Evolutionary conservation across 2,113 vertebrate genomes (phyloP), one percentile per base, ranked within the genome.

Genomic region (Ariopsis seemanni): DNA sequence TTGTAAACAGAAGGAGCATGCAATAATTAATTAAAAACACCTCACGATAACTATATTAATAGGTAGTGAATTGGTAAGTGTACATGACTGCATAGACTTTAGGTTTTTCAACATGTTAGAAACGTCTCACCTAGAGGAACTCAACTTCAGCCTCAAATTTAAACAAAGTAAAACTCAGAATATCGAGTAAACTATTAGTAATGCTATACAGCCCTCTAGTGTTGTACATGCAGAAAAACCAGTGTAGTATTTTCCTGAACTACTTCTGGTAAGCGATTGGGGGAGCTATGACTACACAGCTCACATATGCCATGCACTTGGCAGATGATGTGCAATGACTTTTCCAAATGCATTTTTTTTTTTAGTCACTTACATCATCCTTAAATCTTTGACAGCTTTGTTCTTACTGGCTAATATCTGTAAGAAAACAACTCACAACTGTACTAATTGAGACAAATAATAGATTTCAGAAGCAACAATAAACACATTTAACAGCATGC

Each of bases 121-220:
- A 7, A 22, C 18, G 7, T 62, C 20, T 8, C 18, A 62, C 60
- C 60, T 62, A 67, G 11, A 12, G 4, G 4, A 27, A 72, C 1
- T 42, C 42, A 42, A 42, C 4, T 42, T 42, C 3, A 42, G 34
- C 34, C 34, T 42, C 34, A 42, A 42, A 42, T 42, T 42, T n/a
- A 79, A 14, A 27, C 25, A 17, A 27, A 27, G 6, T 14, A 55
- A 55, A 57, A 55, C 53, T 4, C 77, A 50, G 74, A 52, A 30
- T 1, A 71, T 22, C 14, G 14, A 8, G 0, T 53, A 22, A 2
- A 2, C 14, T 20, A 18, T 60, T 52, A 79, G 4, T 89, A 30
- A 42, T 67, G 12, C n/a, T 69, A 48, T 87, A 74, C 82, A 63
- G 88, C 88, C 75, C 85, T 89, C 88, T 89, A 63, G 85, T 85